These are phyloP conservation scores for Acanthiza pusilla DNA, from an alignment of 2,797 vertebrate genomes.

Conservation along the genomic window DNA sequence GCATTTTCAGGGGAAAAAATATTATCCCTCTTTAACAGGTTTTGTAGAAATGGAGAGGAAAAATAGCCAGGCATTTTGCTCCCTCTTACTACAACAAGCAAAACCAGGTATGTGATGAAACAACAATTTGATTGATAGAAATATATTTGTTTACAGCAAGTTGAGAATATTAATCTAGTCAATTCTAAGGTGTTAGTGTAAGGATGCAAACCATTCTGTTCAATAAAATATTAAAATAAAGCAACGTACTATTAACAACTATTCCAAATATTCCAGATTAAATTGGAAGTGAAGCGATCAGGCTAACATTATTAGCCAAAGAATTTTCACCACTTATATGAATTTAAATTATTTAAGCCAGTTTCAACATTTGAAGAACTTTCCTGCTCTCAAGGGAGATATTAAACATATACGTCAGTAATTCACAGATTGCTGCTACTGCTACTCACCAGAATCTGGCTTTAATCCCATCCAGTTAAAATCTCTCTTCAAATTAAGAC, in stretches of 20 bases:
- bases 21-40: neutral
- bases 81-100: neutral
- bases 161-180: neutral
- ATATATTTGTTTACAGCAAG: neutral
- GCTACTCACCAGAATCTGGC: constrained; percentile 33
- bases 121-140: neutral
- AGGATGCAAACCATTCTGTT: neutral
- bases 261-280: constrained; percentile 25
- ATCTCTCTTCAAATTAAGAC: constrained; percentile 7
- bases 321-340: constrained; percentile 42
- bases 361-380: constrained; percentile 60
- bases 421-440: constrained; percentile 42
- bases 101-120: neutral
- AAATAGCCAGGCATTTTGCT: neutral
- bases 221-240: neutral
- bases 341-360: constrained; percentile 55
- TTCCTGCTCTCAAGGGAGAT: constrained; percentile 12
- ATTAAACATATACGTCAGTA: neutral
- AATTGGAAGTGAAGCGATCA: constrained; percentile 30
- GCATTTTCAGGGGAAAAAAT: neutral
- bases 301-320: constrained; percentile 37
- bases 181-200: neutral
- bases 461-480: constrained; percentile 19
- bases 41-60: neutral
- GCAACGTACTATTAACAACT: neutral